phyloP scores from a whole-genome alignment of 2,797 vertebrate species.

The Scleropages formosus region DNA sequence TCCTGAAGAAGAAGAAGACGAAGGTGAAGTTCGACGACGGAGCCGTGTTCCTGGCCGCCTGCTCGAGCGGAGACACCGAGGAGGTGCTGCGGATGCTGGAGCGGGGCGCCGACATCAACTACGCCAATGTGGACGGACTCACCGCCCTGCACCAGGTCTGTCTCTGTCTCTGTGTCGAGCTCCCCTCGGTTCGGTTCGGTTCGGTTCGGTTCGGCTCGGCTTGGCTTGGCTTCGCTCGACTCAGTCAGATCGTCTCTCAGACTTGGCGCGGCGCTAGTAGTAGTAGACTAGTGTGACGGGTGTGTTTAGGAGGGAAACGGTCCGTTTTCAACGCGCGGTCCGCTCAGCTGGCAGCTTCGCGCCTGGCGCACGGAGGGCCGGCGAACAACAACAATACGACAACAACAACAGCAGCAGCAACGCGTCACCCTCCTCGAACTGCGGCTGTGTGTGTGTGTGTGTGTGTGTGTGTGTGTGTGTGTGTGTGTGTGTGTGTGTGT shows the following conservation, averaged over 20 bases:
- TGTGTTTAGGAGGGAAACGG: neutral
- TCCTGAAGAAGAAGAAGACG: slow-evolving; percentile 95
- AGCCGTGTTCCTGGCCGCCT: slow-evolving; percentile 97
- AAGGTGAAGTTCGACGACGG: slow-evolving; percentile 99
- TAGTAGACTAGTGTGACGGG: no score
- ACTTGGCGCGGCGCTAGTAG: no score
- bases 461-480: no score
- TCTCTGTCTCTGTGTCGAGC: slow-evolving; percentile 31
- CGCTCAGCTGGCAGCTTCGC: neutral
- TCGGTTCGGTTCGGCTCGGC: no score
- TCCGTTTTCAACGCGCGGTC: no score
- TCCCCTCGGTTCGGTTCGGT: neutral
- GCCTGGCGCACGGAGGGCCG: neutral
- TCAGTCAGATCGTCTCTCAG: no score
- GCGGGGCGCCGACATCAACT: slow-evolving; percentile 97
- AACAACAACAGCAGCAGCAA: neutral
- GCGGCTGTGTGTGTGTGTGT: no score
- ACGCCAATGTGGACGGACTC: slow-evolving; percentile 98
- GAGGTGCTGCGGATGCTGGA: slow-evolving; percentile 94
- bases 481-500: no score
- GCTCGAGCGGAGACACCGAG: slow-evolving; percentile 95
- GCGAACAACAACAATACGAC: neutral
- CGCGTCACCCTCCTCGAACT: no score
- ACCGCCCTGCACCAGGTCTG: slow-evolving; percentile 95
- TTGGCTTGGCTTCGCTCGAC: no score